Conservation (phyloP, 2,113 vertebrate genomes). For the Trogon surrucura region DNA sequence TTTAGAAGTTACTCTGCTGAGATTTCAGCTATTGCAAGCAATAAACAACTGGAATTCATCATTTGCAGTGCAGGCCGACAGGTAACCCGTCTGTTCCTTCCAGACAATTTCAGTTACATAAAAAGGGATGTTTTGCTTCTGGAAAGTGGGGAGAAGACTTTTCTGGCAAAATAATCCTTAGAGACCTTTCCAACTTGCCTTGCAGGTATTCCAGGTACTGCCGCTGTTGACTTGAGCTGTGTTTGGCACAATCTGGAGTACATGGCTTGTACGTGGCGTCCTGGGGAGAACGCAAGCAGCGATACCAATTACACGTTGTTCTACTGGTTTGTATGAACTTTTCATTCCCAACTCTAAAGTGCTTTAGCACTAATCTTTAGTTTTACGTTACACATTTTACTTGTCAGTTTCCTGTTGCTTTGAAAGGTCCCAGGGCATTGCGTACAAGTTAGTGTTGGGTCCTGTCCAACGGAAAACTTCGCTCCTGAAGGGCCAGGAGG, state of each 20-base stretch:
- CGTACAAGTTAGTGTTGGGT: background rate
- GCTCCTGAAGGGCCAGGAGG: background rate
- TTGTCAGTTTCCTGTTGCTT: background rate
- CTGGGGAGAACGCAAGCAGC: background rate
- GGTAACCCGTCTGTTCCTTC: background rate
- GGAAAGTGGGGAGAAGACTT: background rate
- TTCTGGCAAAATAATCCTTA: background rate
- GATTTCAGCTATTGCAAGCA: background rate
- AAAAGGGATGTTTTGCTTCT: background rate
- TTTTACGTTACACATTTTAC: background rate
- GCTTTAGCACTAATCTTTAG: background rate
- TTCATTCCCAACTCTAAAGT: background rate
- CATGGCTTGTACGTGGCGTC: conserved; percentile 55
- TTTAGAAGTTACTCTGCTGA: background rate
- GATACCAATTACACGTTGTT: conserved; percentile 42
- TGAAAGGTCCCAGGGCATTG: background rate
- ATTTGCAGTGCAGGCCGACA: background rate
- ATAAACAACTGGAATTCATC: background rate
- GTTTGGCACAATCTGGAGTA: conserved; percentile 56
- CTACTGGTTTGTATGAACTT: conserved; percentile 62
- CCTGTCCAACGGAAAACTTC: background rate
- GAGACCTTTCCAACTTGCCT: background rate
- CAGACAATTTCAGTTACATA: background rate
- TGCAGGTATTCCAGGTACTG: conserved; percentile 53
- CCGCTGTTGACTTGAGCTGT: conserved; percentile 54